A percentile compares a stretch with the other conserved stretches of the same genome.
phyloP scores from a whole-genome alignment of 2,888 invertebrate genomes.

The Stomorhina lunata region DNA sequence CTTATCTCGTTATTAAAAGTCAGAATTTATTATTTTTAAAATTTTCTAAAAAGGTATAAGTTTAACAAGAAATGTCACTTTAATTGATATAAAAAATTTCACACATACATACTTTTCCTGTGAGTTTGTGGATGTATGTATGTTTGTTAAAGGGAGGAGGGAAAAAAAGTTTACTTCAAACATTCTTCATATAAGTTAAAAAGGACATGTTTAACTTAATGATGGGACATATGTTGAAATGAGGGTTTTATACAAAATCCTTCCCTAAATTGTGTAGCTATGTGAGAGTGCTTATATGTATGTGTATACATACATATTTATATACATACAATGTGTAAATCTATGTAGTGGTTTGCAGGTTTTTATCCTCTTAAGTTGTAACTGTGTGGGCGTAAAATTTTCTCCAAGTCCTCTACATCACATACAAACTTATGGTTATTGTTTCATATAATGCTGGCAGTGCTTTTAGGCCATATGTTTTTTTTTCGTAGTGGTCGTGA shows the following conservation, averaged over 20 bases:
- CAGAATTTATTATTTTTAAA: too few relatives aligned
- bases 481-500: background rate
- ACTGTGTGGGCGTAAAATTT: constrained; percentile 45
- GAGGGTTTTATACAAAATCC: background rate
- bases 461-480: background rate
- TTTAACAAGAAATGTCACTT: too few relatives aligned
- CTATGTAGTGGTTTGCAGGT: background rate
- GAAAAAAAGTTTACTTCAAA: too few relatives aligned
- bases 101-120: too few relatives aligned
- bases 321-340: background rate
- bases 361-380: constrained; percentile 23
- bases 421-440: background rate
- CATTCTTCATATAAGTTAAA: too few relatives aligned
- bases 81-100: too few relatives aligned
- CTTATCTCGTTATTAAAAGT: too few relatives aligned
- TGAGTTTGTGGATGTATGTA: too few relatives aligned
- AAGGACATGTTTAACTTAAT: too few relatives aligned
- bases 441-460: background rate
- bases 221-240: background rate
- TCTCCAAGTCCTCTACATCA: constrained; percentile 9
- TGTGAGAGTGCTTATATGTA: background rate
- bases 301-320: background rate
- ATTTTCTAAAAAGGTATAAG: too few relatives aligned
- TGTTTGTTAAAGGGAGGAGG: too few relatives aligned
- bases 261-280: too few relatives aligned